A percentile compares a stretch with the other conserved stretches of the same genome.
phyloP scores from a whole-genome alignment of 92 coral and sea anemone genomes.

The Phenganax subtilis region DNA sequence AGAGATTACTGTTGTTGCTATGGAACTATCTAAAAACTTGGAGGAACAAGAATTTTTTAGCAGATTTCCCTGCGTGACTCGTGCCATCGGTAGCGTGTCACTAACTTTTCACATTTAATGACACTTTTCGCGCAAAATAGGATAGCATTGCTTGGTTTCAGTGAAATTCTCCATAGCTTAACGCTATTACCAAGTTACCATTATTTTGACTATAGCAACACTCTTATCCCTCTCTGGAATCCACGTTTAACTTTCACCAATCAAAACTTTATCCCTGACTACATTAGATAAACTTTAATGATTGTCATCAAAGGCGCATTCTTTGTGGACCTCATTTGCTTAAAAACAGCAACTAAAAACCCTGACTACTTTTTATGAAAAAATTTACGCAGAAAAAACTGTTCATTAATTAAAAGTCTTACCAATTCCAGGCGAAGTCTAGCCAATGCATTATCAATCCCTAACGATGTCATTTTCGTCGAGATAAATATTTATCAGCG shows the following conservation, averaged over 20 bases:
- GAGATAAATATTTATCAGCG: background rate
- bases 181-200: background rate
- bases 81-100: background rate
- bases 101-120: background rate
- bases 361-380: background rate
- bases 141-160: background rate
- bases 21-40: background rate
- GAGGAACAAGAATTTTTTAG: background rate
- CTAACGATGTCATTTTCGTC: background rate
- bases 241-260: too few relatives aligned
- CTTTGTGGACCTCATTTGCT: background rate
- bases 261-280: too few relatives aligned
- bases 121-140: background rate
- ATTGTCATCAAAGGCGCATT: too few relatives aligned
- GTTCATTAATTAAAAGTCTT: background rate
- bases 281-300: too few relatives aligned
- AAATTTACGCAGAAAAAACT: background rate
- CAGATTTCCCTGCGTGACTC: background rate
- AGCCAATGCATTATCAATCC: background rate
- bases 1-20: slow-evolving; percentile 12
- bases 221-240: too few relatives aligned
- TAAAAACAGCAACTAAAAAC: background rate
- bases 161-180: background rate
- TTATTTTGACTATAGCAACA: too few relatives aligned
- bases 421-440: slow-evolving; percentile 11